Conservation (phyloP, 2,797 vertebrate genomes). For the Spheniscus humboldti region DNA sequence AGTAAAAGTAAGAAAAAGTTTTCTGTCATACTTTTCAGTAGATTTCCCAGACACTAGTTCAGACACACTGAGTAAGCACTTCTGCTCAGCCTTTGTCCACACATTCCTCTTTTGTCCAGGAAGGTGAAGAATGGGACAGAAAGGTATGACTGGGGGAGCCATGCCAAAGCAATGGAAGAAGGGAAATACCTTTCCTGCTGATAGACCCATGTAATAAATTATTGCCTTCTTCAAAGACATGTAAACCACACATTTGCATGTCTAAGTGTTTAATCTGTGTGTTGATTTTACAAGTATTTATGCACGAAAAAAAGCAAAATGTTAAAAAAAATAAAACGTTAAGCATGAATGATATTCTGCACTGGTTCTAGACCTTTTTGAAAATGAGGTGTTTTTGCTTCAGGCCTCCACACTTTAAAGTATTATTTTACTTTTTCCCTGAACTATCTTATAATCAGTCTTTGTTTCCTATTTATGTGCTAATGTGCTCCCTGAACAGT, state of each 20-base stretch:
- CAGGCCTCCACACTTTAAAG: neutral
- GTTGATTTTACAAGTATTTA: neutral
- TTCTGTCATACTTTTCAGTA: neutral
- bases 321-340: neutral
- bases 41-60: neutral
- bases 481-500: constrained; percentile 36
- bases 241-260: neutral
- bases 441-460: neutral
- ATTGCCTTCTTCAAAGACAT: neutral
- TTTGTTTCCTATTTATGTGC: constrained; percentile 53
- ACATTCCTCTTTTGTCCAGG: neutral
- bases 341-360: neutral
- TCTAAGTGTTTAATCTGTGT: neutral
- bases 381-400: neutral
- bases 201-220: neutral
- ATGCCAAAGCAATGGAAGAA: neutral
- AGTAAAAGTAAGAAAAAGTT: neutral
- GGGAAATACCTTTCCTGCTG: neutral
- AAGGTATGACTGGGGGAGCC: neutral
- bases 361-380: neutral
- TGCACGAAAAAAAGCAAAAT: fast-evolving
- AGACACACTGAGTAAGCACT: neutral
- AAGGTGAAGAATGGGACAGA: neutral
- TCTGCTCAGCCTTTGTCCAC: neutral
- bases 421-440: neutral